phyloP scores from a whole-genome alignment of 2,797 vertebrate genomes.

The Pseudochirops cupreus region DNA sequence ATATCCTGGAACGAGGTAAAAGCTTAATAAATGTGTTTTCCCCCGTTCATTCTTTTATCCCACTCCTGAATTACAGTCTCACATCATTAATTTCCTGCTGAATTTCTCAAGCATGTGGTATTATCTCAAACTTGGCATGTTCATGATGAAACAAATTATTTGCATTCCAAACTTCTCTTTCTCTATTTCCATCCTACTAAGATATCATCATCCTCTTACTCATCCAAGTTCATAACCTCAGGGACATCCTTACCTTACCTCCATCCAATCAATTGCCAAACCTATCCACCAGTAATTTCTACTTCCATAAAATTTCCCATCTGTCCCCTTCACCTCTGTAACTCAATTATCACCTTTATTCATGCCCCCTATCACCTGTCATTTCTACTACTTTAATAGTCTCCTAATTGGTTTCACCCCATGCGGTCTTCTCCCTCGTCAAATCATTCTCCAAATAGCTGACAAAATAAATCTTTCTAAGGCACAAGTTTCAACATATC shows the following conservation, averaged over 20 bases:
- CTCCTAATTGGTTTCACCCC: not conserved
- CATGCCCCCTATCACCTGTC: not conserved
- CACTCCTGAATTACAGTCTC: not conserved
- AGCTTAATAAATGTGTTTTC: not conserved
- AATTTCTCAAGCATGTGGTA: not conserved
- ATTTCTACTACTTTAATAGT: not conserved
- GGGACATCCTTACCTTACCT: not conserved
- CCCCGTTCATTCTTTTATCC: not conserved
- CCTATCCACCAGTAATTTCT: not conserved
- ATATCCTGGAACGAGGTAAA: not conserved
- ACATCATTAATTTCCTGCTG: not conserved
- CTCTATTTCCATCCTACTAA: not conserved
- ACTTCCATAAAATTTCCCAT: not conserved
- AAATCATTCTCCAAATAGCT: not conserved
- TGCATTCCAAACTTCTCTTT: not conserved
- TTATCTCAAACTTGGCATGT: not conserved
- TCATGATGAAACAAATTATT: not conserved
- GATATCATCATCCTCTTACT: not conserved
- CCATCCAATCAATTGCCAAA: not conserved
- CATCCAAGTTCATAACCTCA: not conserved
- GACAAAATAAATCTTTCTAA: not conserved
- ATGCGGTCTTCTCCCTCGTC: not conserved
- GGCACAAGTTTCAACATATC: not conserved
- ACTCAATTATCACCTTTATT: not conserved
- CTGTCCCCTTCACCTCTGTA: not conserved